phyloP scores from a whole-genome alignment of 1,140 invertebrate genomes.

The Drosophila pachea region DNA sequence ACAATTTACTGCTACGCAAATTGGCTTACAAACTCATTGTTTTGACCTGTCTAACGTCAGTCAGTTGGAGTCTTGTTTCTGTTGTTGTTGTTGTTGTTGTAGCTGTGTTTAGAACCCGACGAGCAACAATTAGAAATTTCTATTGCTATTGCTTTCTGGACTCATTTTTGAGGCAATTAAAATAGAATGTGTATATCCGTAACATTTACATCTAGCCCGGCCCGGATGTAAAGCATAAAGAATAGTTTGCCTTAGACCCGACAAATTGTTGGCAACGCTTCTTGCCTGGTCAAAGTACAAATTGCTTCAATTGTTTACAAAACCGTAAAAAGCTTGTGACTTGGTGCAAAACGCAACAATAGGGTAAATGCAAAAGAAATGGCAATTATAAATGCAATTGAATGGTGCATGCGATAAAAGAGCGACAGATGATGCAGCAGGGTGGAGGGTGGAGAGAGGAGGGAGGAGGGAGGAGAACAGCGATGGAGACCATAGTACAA shows the following conservation, averaged over 20 bases:
- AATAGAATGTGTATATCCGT: conserved; percentile 33
- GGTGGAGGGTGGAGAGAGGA: background rate
- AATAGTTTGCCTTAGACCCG: conserved; percentile 12
- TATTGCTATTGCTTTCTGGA: background rate
- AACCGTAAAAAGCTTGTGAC: conserved; percentile 60
- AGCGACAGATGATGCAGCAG: too few relatives aligned
- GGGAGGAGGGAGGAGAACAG: background rate
- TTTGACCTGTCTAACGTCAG: conserved; percentile 25
- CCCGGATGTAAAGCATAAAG: conserved; percentile 31
- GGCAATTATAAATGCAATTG: conserved; percentile 12
- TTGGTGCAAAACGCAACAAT: conserved; percentile 30
- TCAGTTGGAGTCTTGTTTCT: background rate
- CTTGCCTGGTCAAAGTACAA: conserved; percentile 55
- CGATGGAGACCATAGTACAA: background rate
- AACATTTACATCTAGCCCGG: conserved; percentile 23
- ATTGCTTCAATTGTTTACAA: conserved; percentile 63
- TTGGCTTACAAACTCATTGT: background rate
- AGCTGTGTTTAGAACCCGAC: background rate
- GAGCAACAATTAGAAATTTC: conserved; percentile 3
- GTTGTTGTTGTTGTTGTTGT: too few relatives aligned
- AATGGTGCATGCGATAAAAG: background rate
- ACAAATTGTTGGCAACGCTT: conserved; percentile 59
- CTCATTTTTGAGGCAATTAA: conserved; percentile 12
- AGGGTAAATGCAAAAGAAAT: background rate
- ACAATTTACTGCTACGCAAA: conserved; percentile 28